A percentile compares a stretch with the other conserved stretches of the same genome.
Conservation (phyloP, 2,888 invertebrate species). For the Cerastis rubricosa region DNA sequence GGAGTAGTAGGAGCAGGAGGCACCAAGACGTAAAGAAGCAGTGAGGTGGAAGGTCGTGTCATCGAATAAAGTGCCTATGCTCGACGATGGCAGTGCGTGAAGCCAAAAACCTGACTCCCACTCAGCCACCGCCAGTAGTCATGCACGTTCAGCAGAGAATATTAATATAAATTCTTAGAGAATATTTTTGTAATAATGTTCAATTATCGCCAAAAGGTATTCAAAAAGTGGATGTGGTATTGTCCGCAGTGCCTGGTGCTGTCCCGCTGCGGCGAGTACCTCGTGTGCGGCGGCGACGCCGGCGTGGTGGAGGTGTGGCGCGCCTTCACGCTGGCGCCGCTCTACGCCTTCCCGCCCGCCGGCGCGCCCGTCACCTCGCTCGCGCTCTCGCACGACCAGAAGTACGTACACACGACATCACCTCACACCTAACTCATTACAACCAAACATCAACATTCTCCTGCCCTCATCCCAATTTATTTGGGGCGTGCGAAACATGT, state of each 20-base stretch:
- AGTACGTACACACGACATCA: conserved; percentile 91
- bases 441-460: not conserved
- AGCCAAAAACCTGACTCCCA: too few species aligned
- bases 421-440: too few species aligned
- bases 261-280: conserved; percentile 99
- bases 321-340: conserved; percentile 98
- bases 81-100: too few species aligned
- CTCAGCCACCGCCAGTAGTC: too few species aligned
- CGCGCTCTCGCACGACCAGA: conserved; percentile 99
- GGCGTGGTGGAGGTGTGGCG: conserved; percentile 99
- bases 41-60: too few species aligned
- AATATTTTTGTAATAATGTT: not conserved
- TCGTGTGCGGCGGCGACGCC: conserved; percentile 99
- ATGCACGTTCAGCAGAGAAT: too few species aligned
- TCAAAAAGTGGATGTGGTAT: not conserved
- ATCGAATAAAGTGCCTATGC: too few species aligned
- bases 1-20: too few species aligned
- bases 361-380: conserved; percentile 98
- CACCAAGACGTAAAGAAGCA: too few species aligned
- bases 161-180: too few species aligned
- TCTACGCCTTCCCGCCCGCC: conserved; percentile 99
- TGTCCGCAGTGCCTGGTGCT: conserved; percentile 94
- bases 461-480: not conserved
- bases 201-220: not conserved
- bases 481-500: not conserved